These are phyloP conservation scores for Lycaena phlaeas DNA, from an alignment of 2,888 invertebrate species.

Conservation along the genomic window DNA sequence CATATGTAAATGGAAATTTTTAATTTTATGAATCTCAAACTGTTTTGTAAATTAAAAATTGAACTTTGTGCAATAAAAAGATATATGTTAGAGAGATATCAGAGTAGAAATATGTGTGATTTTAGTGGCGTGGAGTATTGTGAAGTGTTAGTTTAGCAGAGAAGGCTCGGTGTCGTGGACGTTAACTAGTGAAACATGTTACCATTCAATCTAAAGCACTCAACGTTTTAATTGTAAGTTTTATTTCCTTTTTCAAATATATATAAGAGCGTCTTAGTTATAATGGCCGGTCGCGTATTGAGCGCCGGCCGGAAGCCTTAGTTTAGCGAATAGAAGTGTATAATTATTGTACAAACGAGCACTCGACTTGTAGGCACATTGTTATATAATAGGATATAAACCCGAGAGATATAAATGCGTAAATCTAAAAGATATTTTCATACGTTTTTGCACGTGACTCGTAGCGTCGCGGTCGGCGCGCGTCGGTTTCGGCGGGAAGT, in stretches of 20 bases:
- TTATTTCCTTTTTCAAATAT: slow-evolving; percentile 37
- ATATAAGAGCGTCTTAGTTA: slow-evolving; percentile 33
- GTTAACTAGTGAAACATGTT: slow-evolving; percentile 58
- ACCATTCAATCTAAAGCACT: slow-evolving; percentile 66
- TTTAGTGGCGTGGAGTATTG: slow-evolving; percentile 15
- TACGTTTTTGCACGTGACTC: slow-evolving; percentile 69
- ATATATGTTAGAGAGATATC: slow-evolving; percentile 14
- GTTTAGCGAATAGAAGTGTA: slow-evolving; percentile 53
- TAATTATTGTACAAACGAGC: slow-evolving; percentile 63
- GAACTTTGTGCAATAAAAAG: slow-evolving; percentile 26
- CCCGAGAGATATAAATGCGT: slow-evolving; percentile 64
- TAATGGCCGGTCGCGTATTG: slow-evolving; percentile 23
- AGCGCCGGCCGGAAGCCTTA: slow-evolving; percentile 32
- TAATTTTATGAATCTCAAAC: slow-evolving; percentile 30
- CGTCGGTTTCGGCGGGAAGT: slow-evolving; percentile 39
- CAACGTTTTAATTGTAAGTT: slow-evolving; percentile 53
- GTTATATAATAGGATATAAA: slow-evolving; percentile 59
- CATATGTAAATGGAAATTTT: slow-evolving; percentile 15
- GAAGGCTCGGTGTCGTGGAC: neutral
- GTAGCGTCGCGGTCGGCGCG: slow-evolving; percentile 38
- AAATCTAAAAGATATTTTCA: slow-evolving; percentile 68
- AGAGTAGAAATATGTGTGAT: slow-evolving; percentile 22
- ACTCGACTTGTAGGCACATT: slow-evolving; percentile 64
- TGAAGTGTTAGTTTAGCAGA: slow-evolving; percentile 10
- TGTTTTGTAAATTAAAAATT: slow-evolving; percentile 24